Evolutionary conservation across 2,888 invertebrate species (phyloP).

Genomic region (Idaea straminata): DNA sequence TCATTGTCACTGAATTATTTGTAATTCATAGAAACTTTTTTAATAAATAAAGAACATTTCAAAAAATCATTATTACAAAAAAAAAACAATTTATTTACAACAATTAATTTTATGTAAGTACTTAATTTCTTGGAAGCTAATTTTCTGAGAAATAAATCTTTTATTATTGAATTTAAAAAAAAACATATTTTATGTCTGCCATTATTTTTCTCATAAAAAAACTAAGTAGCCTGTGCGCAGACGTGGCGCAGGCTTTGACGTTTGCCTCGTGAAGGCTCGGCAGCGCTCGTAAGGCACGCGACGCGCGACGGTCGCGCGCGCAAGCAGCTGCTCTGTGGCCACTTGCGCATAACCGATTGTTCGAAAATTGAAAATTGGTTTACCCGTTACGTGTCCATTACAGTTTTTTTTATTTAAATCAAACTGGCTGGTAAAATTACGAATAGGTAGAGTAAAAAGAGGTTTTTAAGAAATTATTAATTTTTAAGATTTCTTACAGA

Average conservation of each 20-base stretch:
- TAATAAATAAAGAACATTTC: no score
- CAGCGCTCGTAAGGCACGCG: constrained; percentile 67
- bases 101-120: no score
- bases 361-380: constrained; percentile 40
- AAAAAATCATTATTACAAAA: no score
- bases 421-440: background rate
- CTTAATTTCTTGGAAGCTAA: no score
- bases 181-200: no score
- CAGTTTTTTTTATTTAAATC: background rate
- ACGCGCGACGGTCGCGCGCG: constrained; percentile 69
- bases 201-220: constrained; percentile 5
- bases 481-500: no score
- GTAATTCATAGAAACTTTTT: background rate
- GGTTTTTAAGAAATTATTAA: no score
- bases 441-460: background rate
- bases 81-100: no score
- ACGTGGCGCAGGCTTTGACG: constrained; percentile 24
- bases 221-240: background rate
- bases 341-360: constrained; percentile 65
- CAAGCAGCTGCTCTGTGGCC: constrained; percentile 51
- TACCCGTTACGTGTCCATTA: constrained; percentile 26
- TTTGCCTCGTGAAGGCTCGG: constrained; percentile 54
- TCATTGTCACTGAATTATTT: no score
- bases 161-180: no score
- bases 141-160: no score